A percentile compares a stretch with the other conserved stretches of the same genome.
Conservation (phyloP, 2,113 vertebrate genomes). For the Corydoras maculifer region DNA sequence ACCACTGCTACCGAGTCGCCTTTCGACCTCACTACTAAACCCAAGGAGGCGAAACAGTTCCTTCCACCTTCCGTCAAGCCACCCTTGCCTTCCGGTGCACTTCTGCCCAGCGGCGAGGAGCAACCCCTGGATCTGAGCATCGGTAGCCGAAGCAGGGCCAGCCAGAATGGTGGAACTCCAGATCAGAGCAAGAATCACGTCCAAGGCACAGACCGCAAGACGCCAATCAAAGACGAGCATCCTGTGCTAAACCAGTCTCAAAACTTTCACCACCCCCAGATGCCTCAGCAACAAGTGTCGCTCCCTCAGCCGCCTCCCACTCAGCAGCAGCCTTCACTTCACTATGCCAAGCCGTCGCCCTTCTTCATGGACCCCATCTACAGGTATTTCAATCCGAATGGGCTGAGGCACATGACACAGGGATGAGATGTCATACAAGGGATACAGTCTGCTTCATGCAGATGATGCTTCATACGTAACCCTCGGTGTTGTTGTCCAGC, state of each 20-base stretch:
- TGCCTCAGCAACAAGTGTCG: slow-evolving; percentile 74
- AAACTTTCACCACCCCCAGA: slow-evolving; percentile 74
- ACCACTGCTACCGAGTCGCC: slow-evolving; percentile 76
- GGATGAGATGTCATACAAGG: neutral
- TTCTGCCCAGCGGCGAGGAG: slow-evolving; percentile 70
- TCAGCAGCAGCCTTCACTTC: slow-evolving; percentile 83
- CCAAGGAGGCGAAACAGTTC: slow-evolving; percentile 82
- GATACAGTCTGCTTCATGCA: no score
- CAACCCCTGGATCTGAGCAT: slow-evolving; percentile 97
- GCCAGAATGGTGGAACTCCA: slow-evolving; percentile 75
- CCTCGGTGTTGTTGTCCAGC: slow-evolving; percentile 94
- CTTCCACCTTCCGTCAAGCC: slow-evolving; percentile 62
- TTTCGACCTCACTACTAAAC: slow-evolving; percentile 93
- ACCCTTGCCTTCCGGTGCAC: slow-evolving; percentile 55
- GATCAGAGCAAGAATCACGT: slow-evolving; percentile 80
- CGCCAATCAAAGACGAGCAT: slow-evolving; percentile 68
- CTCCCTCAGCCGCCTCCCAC: slow-evolving; percentile 71
- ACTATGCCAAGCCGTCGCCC: slow-evolving; percentile 95
- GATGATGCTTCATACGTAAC: slow-evolving; percentile 83
- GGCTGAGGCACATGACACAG: slow-evolving; percentile 24
- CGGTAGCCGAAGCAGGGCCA: slow-evolving; percentile 78
- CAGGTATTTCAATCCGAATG: slow-evolving; percentile 89
- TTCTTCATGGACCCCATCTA: slow-evolving; percentile 99
- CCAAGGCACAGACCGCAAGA: slow-evolving; percentile 73
- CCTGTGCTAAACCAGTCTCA: slow-evolving; percentile 72